Base-by-base conservation (phyloP, 2,113 vertebrate genomes). In the Scalopus aquaticus region DNA sequence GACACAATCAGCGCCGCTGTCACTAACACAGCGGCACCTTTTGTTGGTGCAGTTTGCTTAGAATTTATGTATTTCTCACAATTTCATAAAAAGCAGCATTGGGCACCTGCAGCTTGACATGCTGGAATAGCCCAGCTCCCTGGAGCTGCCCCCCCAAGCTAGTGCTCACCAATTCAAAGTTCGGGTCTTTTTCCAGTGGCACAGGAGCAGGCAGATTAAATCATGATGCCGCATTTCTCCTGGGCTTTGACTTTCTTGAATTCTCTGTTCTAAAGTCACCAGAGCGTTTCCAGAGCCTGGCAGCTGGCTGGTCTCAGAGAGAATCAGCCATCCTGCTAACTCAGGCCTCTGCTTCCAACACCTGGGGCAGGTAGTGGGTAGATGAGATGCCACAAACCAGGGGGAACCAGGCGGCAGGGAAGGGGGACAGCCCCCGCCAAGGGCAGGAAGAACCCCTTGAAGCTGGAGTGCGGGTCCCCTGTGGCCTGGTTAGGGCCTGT, bases 121-220 rank as follows among this genome's bases (percentile, higher is more conserved):
- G 46, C 91, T 28, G 67, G 84, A 91, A 32, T 56, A 80, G 46
- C 92, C 85, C 58, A 72, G 22, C 32, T 95, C 91, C 89, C 91
- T 76, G 85, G 84, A 93, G 91, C 85, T 28, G 9, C 87, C 51
- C 73, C 67, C 70, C 1, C 58, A 44, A 58, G 22, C 64, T 62
- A 37, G 46, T 80, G 51, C 84, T 87, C 56, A 54, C 69, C 82
- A 44, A 6, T 83, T 67, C 93, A 20, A 95, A 95, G 73, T 81
- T 81, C 88, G 65, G 32, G 11, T 35, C 96, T 97, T 97, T 97
- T 97, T 95, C 95, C 93, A 95, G 95, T 22, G 78, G 69, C 78
- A 19, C 3, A 39, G 94, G 93, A 81, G 85, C 44, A 15, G 81
- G 93, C 77, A 24, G 84, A 90, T 86, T 82, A 89, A 85, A 72